These are phyloP conservation scores for Cephus rjabovi DNA, from an alignment of 2,888 invertebrate species.

Conservation along the genomic window DNA sequence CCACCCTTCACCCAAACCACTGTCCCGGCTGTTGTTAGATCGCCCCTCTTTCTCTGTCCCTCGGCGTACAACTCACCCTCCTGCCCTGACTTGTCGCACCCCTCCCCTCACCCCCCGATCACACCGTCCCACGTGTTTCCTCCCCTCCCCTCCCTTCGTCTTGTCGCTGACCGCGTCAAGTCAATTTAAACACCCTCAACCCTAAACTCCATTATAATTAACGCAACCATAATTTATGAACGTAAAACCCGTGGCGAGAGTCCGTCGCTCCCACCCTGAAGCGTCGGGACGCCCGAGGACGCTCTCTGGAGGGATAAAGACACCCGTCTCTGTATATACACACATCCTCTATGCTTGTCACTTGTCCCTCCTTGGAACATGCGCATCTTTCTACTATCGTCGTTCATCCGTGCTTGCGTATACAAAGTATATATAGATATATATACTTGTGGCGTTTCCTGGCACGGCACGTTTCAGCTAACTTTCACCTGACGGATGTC, in stretches of 20 bases:
- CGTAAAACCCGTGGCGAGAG: conserved; percentile 27
- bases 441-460: too few species aligned
- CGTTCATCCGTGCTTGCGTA: not conserved
- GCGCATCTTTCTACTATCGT: not conserved
- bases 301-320: not conserved
- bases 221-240: conserved; percentile 51
- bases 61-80: too few species aligned
- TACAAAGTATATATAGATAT: not conserved
- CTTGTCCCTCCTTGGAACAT: not conserved
- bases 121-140: not conserved
- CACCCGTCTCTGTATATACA: not conserved
- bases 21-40: not conserved
- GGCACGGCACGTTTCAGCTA: not conserved
- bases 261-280: not conserved
- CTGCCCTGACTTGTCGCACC: conserved; percentile 4
- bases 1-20: not conserved
- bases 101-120: not conserved
- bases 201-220: conserved; percentile 52
- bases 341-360: not conserved
- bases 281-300: not conserved
- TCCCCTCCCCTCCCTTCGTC: not conserved
- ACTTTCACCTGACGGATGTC: not conserved
- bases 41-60: not conserved
- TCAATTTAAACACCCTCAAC: conserved; percentile 43
- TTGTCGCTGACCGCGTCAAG: conserved; percentile 24